Base-by-base conservation (phyloP, 1,140 invertebrate species). In the Calephelis nemesis region DNA sequence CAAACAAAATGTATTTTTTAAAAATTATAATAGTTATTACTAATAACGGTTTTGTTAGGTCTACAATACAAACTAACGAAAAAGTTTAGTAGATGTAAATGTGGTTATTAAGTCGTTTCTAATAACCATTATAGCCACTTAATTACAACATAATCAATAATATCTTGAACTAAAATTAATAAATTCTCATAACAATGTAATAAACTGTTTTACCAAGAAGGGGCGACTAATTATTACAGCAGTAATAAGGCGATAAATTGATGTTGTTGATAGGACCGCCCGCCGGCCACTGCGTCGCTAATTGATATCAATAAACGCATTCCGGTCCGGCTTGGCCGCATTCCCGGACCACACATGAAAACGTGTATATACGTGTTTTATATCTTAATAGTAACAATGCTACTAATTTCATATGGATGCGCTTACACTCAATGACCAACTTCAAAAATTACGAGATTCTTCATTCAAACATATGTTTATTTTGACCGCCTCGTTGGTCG, bases 191-290 rank as follows among this genome's bases (percentile, higher is more conserved):
- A 50, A 50, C 15, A 13, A 13, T 12, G 15, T 50, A 50, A 50
- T 52, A 52, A 52, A 52, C 9, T 15, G 50, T 15, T 8, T 0
- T 13, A 19, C 15, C 7, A 19, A 54, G n/a, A 15, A 52, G 13
- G 11, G 52, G 19, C 19, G 52, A 54, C 52, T 54, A 54, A 54
- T 54, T 60, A 60, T n/a, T 60, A 40, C 54, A 10, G 19, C 30
- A 30, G 30, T 60, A 60, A 60, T 60, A 19, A 60, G 54, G 54
- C 54, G 54, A 60, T 60, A 60, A 60, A 60, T 60, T 60, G 54
- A 39, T 60, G 54, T 12, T 40, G 30, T 11, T 60, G 54, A 60
- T 60, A 10, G 30, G 54, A 60, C 54, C 54, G 54, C 54, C 54
- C 19, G 12, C 7, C 30, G 54, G 30, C 42, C 42, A 45, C 42